Evolutionary conservation across 2,888 invertebrate species (phyloP).

Genomic region (Yponomeuta cagnagella): DNA sequence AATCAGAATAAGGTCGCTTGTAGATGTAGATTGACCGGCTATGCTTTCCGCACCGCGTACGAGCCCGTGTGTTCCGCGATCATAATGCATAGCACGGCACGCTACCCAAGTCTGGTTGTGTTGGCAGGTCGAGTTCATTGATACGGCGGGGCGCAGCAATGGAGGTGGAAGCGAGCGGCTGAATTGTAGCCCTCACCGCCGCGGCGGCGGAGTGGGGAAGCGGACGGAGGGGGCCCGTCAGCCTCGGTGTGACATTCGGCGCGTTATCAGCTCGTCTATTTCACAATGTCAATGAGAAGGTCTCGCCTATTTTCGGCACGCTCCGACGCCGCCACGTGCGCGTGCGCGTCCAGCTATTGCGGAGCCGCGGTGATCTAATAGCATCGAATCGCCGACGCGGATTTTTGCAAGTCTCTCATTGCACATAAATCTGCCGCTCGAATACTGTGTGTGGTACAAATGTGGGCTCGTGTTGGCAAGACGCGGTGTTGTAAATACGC

Average conservation of each 20-base stretch:
- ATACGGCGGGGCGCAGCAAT: background rate
- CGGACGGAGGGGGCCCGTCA: slow-evolving; percentile 57
- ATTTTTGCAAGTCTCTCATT: background rate
- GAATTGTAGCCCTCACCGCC: slow-evolving; percentile 10
- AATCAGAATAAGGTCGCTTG: slow-evolving; percentile 24
- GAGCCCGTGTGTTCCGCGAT: slow-evolving; percentile 19
- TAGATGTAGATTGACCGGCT: slow-evolving; percentile 42
- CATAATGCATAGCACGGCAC: slow-evolving; percentile 18
- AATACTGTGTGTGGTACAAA: slow-evolving; percentile 5
- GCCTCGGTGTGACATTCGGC: slow-evolving; percentile 71
- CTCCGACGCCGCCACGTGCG: slow-evolving; percentile 41
- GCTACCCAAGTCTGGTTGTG: background rate
- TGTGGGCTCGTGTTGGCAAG: slow-evolving; percentile 52
- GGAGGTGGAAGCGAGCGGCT: slow-evolving; percentile 12
- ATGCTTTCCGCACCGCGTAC: slow-evolving; percentile 19
- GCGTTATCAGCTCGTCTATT: slow-evolving; percentile 72
- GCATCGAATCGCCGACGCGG: background rate
- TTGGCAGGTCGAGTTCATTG: slow-evolving; percentile 6
- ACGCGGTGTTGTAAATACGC: slow-evolving; percentile 70
- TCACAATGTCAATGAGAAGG: slow-evolving; percentile 77
- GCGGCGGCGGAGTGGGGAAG: slow-evolving; percentile 34
- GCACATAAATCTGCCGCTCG: slow-evolving; percentile 9
- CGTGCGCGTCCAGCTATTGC: slow-evolving; percentile 17
- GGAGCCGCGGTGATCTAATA: slow-evolving; percentile 6
- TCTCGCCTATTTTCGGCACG: slow-evolving; percentile 66